Percentiles rank a stretch among this genome's conserved stretches.
Conservation (phyloP, 2,797 vertebrate species). For the Coreius guichenoti region DNA sequence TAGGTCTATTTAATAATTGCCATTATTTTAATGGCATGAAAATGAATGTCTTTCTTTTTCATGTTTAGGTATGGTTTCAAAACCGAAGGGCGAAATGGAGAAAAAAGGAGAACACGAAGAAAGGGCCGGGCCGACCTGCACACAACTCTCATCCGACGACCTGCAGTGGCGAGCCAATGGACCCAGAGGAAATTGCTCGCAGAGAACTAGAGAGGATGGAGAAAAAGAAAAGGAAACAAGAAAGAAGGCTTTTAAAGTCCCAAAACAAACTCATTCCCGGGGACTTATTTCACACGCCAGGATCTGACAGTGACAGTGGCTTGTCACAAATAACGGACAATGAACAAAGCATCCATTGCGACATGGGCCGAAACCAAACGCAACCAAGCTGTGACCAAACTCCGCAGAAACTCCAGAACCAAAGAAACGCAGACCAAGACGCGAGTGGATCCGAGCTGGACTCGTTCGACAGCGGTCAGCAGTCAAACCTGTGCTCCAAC, state of each 20-base stretch:
- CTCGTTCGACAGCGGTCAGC: slow-evolving; percentile 74
- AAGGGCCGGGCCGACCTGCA: slow-evolving; percentile 94
- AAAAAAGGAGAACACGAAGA: slow-evolving; percentile 99
- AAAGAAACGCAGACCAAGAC: slow-evolving; percentile 81
- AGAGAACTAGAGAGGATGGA: slow-evolving; percentile 93
- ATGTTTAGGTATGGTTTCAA: slow-evolving; percentile 96
- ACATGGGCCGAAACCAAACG: slow-evolving; percentile 70
- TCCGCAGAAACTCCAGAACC: slow-evolving; percentile 79
- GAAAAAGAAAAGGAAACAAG: slow-evolving; percentile 96
- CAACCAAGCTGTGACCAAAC: slow-evolving; percentile 80
- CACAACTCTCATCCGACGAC: slow-evolving; percentile 98
- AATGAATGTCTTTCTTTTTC: slow-evolving; percentile 27
- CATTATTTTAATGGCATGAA: neutral
- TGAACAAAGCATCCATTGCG: slow-evolving; percentile 76
- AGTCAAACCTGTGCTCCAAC: slow-evolving; percentile 75
- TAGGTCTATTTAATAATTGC: neutral
- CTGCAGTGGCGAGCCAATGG: slow-evolving; percentile 99
- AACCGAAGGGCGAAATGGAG: slow-evolving; percentile 98
- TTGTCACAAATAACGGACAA: slow-evolving; percentile 85
- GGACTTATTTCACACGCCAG: slow-evolving; percentile 92
- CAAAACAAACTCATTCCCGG: slow-evolving; percentile 86
- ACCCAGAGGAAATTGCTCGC: slow-evolving; percentile 96
- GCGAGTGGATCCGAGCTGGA: slow-evolving; percentile 83
- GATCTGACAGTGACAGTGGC: slow-evolving; percentile 96
- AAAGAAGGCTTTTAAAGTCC: slow-evolving; percentile 91